Percentiles rank a stretch among this genome's conserved stretches.
phyloP scores from a whole-genome alignment of 2,888 invertebrate species.

The Pomacea canaliculata region DNA sequence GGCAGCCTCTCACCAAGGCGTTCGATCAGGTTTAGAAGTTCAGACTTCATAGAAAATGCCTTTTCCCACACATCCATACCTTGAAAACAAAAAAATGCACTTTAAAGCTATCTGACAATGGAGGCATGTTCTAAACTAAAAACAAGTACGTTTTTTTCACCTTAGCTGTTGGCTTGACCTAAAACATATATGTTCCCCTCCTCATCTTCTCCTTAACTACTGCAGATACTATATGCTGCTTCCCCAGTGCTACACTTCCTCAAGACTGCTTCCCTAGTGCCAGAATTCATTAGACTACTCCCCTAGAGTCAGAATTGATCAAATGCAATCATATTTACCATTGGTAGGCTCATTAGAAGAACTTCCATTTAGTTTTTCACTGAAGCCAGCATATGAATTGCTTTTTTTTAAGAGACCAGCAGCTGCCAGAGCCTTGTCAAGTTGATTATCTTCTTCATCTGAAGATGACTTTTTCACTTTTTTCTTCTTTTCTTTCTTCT shows the following conservation, averaged over 20 bases:
- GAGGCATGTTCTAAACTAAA: too few relatives aligned
- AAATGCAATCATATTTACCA: not conserved
- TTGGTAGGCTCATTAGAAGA: not conserved
- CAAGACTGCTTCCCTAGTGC: too few relatives aligned
- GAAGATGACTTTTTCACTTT: slow-evolving; percentile 74
- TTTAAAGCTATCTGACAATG: too few relatives aligned
- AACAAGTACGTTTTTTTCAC: too few relatives aligned
- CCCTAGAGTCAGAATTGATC: too few relatives aligned
- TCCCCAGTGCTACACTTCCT: too few relatives aligned
- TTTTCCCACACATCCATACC: slow-evolving; percentile 80
- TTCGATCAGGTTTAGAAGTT: slow-evolving; percentile 87
- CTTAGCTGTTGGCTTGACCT: too few relatives aligned
- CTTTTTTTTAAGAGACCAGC: slow-evolving; percentile 53
- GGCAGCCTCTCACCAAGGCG: slow-evolving; percentile 88
- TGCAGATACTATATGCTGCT: too few relatives aligned
- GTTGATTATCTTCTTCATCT: slow-evolving; percentile 69
- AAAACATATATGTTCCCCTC: too few relatives aligned
- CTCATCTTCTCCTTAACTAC: too few relatives aligned
- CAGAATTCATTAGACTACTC: too few relatives aligned
- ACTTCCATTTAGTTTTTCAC: not conserved
- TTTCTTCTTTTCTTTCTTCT: slow-evolving; percentile 75
- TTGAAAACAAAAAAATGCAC: slow-evolving; percentile 12
- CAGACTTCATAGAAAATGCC: slow-evolving; percentile 89
- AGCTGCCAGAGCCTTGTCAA: slow-evolving; percentile 59
- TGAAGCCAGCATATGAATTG: not conserved